Base-by-base conservation (phyloP, 1,140 invertebrate species). In the Euglossa dilemma region DNA sequence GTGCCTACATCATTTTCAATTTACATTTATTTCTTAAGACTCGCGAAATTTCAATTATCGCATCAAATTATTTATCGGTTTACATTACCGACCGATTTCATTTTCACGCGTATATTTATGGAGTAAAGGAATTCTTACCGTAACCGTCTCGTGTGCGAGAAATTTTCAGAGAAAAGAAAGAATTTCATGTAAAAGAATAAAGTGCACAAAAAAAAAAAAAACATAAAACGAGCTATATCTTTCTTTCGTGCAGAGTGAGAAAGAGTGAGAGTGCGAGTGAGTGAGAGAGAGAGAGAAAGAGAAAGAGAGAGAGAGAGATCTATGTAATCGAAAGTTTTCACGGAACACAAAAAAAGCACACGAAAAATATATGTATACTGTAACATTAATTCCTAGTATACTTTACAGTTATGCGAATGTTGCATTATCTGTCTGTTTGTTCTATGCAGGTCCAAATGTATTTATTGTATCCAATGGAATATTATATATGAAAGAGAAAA, bases 401-500 rank as follows among this genome's bases (percentile, higher is more conserved):
- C 89, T 90, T 91, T 91, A 87, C 90, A 93, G 87, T 91, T 92
- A 91, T 91, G 87, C 88, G 78, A 91, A 91, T 90, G 91, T 92
- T 92, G 89, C 91, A 93, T 91, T 92, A 89, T 92, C 91, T 92
- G 90, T 93, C 87, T 93, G 90, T 92, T 91, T 89, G 90, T 92
- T 92, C 90, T 91, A 93, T 91, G 90, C 91, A 92, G 89, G 90
- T 92, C 90, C 87, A 92, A 90, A 90, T 92, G 90, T 93, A 92
- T 92, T n/a, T 90, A 92, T 92, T 93, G 89, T 93, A 93, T 92
- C 91, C 91, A 89, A 90, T 92, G 91, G 87, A 90, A 88, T 91
- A 92, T 91, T 92, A 92, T 91, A 91, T 90, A 87, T 82, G 86
- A 67, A 87, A 88, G 90, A 73, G 81, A 87, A 88, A 86, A 85